These are phyloP conservation scores for Troides helena DNA, from an alignment of 2,888 invertebrate genomes.

Conservation along the genomic window DNA sequence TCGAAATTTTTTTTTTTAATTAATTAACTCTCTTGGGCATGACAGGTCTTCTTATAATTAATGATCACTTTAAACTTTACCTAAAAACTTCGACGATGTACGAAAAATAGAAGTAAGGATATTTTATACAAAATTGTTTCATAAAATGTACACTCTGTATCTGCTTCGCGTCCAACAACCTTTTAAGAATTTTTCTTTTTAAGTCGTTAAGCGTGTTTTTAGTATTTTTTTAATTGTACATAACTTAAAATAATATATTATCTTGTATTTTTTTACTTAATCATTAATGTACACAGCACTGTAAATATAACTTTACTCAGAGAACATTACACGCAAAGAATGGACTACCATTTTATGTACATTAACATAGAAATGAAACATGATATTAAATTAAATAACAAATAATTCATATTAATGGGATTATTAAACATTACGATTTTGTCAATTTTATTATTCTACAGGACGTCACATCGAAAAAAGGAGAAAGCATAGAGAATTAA, in stretches of 20 bases:
- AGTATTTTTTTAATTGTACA: neutral
- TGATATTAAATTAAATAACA: neutral
- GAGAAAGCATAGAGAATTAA: conserved; percentile 48
- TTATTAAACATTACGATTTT: neutral
- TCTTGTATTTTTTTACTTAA: neutral
- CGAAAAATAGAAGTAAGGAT: neutral
- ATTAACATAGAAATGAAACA: neutral
- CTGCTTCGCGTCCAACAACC: neutral
- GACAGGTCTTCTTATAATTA: neutral
- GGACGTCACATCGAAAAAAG: conserved; percentile 57
- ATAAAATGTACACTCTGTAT: neutral
- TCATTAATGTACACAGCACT: neutral
- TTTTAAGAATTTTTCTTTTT: neutral
- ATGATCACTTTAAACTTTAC: neutral
- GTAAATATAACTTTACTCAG: too few relatives aligned
- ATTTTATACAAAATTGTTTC: neutral
- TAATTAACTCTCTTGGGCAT: neutral
- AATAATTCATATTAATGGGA: neutral
- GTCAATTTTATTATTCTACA: conserved; percentile 41
- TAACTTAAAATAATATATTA: neutral
- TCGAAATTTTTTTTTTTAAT: neutral
- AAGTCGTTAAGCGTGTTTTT: neutral
- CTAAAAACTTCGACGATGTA: neutral
- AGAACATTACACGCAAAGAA: too few relatives aligned
- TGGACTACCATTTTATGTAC: too few relatives aligned